Conservation (phyloP, 1,140 invertebrate genomes). For the Diprion similis region DNA sequence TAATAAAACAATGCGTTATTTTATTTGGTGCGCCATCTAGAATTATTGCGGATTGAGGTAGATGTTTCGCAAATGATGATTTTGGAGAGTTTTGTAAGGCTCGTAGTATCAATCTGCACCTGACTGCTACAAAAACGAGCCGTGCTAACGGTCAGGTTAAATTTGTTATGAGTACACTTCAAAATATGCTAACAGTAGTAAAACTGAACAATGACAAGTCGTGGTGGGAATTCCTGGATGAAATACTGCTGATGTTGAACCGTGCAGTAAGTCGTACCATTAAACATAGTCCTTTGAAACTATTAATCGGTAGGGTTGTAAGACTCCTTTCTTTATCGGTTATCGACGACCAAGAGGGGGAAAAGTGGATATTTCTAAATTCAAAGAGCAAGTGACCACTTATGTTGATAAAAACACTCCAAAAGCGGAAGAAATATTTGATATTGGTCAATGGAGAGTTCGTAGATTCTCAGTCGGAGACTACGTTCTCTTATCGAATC, state of each 20-base stretch:
- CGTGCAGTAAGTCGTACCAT: slow-evolving; percentile 26
- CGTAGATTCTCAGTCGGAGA: slow-evolving; percentile 40
- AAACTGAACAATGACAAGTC: slow-evolving; percentile 5
- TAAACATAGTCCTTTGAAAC: slow-evolving; percentile 22
- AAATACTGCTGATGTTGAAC: neutral
- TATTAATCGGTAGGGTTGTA: slow-evolving; percentile 24
- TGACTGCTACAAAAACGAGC: slow-evolving; percentile 14
- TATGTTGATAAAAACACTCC: neutral
- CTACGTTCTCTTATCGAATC: slow-evolving; percentile 43
- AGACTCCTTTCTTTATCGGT: slow-evolving; percentile 11
- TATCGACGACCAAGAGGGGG: too few species aligned
- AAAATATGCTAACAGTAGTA: slow-evolving; percentile 19
- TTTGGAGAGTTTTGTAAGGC: slow-evolving; percentile 18
- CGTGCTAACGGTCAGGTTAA: slow-evolving; percentile 24
- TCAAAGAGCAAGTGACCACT: too few species aligned
- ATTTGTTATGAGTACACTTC: slow-evolving; percentile 11
- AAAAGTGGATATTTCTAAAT: too few species aligned
- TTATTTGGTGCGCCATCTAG: neutral
- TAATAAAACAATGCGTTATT: neutral
- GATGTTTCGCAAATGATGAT: slow-evolving; percentile 15
- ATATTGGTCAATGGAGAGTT: slow-evolving; percentile 41
- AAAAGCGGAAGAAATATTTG: slow-evolving; percentile 42
- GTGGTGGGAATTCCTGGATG: slow-evolving; percentile 12
- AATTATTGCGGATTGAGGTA: neutral
- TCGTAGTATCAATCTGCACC: neutral